Base-by-base conservation (phyloP, 1,140 invertebrate species). In the Hetaerina americana region DNA sequence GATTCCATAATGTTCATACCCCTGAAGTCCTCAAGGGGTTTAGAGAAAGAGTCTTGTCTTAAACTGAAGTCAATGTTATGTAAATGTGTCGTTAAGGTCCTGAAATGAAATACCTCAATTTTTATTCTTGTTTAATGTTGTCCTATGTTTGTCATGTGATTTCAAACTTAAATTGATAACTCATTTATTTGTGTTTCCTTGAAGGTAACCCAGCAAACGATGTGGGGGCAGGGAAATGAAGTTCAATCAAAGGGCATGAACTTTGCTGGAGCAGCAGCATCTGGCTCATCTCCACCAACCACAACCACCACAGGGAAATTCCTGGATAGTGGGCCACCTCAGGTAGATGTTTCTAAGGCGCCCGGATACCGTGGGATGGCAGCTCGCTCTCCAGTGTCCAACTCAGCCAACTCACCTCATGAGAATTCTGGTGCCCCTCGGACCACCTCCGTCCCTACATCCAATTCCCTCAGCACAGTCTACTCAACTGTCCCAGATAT, bases 291-390 rank as follows among this genome's bases (percentile, higher is more conserved):
- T 70, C 81, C 81, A 72, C 78, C 79, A 73, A 77, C 82, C 18
- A 78, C 77, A 66, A 72, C 77, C 73, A 74, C 79, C 26, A 76
- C 80, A 8, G 83, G 79, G 66, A 83, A 85, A 74, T 85, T 85
- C 75, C 84, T 86, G n/a, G 84, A 88, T 69, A 85, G 82, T 75
- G 82, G 85, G 76, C 83, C 84, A 67, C 83, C 85, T 28, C 72
- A 88, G 77, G 89, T 89, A 2, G 91, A 93, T 80, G 88, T 88
- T 8, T 87, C 90, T 0, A 92, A 93, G 80, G 91, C 92, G 26
- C 91, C 91, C 0, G 92, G 92, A 12, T 94, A 92, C 78, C 85
- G 90, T 76, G 86, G 87, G 68, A 85, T 83, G 66, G 83, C 87
- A 10, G 85, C 90, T 72, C 89, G 88, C 77, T 91, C 90, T 0